Evolutionary conservation across 2,797 vertebrate species (phyloP).

Genomic region (Meda fulgida): DNA sequence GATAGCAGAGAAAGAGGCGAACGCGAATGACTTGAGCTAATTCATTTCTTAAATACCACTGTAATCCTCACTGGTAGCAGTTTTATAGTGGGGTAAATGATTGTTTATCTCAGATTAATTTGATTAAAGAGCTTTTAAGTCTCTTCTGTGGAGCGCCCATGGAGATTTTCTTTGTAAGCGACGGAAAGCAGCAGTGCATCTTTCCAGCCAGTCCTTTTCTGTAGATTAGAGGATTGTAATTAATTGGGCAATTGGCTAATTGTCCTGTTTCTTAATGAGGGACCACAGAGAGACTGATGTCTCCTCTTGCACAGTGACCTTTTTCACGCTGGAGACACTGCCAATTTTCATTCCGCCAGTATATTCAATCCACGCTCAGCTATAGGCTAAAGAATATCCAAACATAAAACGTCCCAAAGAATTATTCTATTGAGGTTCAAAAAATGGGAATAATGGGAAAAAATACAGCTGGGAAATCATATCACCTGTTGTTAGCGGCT

Average conservation of each 20-base stretch:
- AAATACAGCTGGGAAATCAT: slow-evolving; percentile 42
- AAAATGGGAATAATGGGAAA: slow-evolving; percentile 33
- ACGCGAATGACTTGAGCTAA: slow-evolving; percentile 60
- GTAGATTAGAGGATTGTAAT: slow-evolving; percentile 78
- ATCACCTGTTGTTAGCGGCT: slow-evolving; percentile 54
- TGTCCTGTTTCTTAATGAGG: slow-evolving; percentile 76
- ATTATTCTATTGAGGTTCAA: slow-evolving; percentile 37
- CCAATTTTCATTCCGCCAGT: slow-evolving; percentile 48
- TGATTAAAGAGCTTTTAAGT: slow-evolving; percentile 79
- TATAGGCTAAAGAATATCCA: slow-evolving; percentile 18
- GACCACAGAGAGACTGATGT: slow-evolving; percentile 65
- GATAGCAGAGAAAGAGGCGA: slow-evolving; percentile 44
- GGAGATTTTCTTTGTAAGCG: slow-evolving; percentile 73
- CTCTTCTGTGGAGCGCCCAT: slow-evolving; percentile 72
- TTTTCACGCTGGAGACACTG: slow-evolving; percentile 62
- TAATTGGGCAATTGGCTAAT: slow-evolving; percentile 81
- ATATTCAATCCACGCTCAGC: slow-evolving; percentile 26
- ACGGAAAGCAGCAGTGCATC: slow-evolving; percentile 68
- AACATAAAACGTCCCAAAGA: slow-evolving; percentile 28
- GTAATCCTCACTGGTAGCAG: slow-evolving; percentile 76
- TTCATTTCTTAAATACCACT: slow-evolving; percentile 69
- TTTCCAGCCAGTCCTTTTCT: slow-evolving; percentile 69
- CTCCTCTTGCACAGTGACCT: slow-evolving; percentile 68
- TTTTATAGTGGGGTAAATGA: slow-evolving; percentile 72
- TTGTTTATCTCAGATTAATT: slow-evolving; percentile 82